phyloP scores from a whole-genome alignment of 2,797 vertebrate genomes.

The Oreonectes daqikongensis region DNA sequence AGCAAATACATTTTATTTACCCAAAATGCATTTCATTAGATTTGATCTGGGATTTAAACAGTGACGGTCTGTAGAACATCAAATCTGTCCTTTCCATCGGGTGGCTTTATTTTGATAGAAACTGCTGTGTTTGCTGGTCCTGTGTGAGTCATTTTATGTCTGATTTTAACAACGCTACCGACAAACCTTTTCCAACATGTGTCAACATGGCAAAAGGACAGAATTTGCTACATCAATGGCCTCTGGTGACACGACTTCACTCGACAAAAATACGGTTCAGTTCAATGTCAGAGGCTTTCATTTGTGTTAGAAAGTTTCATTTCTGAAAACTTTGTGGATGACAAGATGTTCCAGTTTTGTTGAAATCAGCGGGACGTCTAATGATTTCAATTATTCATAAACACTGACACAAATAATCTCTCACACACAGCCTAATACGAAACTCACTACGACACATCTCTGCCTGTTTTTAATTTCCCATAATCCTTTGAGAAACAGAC shows the following conservation, averaged over 20 bases:
- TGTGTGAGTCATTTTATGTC: no score
- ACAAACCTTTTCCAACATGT: not conserved
- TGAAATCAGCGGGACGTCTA: not conserved
- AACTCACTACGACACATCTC: not conserved
- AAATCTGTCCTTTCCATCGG: not conserved
- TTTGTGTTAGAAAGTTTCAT: not conserved
- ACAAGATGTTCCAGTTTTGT: not conserved
- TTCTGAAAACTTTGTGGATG: not conserved
- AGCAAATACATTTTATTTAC: conserved; percentile 3
- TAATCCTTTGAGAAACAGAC: conserved; percentile 11
- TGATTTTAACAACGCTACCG: not conserved
- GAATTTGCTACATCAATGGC: not conserved
- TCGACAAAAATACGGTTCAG: not conserved
- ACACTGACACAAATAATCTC: not conserved
- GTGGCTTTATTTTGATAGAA: not conserved
- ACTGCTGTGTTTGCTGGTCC: not conserved
- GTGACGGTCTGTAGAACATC: conserved; percentile 9
- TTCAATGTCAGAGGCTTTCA: not conserved
- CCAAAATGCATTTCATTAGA: conserved; percentile 7
- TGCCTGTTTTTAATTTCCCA: conserved; percentile 36
- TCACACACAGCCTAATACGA: not conserved
- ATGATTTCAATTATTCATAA: not conserved
- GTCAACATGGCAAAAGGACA: conserved; percentile 26
- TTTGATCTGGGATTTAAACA: conserved; percentile 3
- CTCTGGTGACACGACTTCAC: not conserved